These are phyloP conservation scores for Hippotragus niger DNA, from an alignment of 2,113 vertebrate genomes.

Conservation along the genomic window DNA sequence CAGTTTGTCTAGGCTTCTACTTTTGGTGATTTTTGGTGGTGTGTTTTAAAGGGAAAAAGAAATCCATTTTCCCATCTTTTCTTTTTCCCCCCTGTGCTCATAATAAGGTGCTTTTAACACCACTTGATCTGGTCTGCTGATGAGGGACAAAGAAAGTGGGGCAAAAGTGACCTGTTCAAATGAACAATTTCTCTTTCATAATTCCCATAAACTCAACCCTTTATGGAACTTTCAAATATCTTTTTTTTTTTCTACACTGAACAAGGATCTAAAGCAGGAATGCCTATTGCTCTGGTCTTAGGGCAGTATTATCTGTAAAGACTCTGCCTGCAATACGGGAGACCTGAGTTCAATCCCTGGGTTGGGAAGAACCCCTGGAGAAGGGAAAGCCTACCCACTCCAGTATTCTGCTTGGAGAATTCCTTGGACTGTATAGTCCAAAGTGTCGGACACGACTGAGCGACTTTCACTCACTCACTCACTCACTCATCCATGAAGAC, in stretches of 20 bases:
- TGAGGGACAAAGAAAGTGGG: not conserved
- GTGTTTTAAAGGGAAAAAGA: not conserved
- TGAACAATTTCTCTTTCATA: not conserved
- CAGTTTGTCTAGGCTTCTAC: not conserved
- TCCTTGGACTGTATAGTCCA: not conserved
- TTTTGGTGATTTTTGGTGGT: not conserved
- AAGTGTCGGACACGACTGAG: accelerated
- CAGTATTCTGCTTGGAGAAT: not conserved
- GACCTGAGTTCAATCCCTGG: not conserved
- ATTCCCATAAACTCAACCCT: not conserved
- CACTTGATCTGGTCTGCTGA: not conserved
- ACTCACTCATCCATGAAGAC: not conserved
- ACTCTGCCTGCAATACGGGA: not conserved
- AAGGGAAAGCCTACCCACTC: not conserved
- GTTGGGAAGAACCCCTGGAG: not conserved
- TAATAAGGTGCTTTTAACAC: not conserved
- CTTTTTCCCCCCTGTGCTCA: not conserved
- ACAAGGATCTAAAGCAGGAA: not conserved
- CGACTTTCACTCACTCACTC: not conserved
- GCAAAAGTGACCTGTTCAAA: not conserved
- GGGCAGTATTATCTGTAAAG: not conserved
- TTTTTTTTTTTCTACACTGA: not conserved
- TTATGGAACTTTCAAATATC: not conserved
- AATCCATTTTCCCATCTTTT: not conserved
- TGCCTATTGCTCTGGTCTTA: not conserved